A percentile compares a stretch with the other conserved stretches of the same genome.
These are phyloP conservation scores for Balanococcus diminutus DNA, from an alignment of 2,888 invertebrate species.

Conservation along the genomic window DNA sequence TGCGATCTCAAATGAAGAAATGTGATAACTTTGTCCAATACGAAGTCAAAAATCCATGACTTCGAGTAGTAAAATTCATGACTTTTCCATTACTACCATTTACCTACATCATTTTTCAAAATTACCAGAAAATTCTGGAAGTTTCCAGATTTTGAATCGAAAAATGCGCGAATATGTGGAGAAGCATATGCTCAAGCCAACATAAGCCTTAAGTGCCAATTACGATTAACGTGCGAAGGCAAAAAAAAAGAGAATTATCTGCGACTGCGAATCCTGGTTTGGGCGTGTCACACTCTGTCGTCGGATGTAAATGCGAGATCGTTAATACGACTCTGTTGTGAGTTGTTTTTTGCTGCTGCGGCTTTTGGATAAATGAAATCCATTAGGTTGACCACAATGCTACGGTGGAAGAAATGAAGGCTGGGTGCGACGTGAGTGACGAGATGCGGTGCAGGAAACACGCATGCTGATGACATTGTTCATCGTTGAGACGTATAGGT, in stretches of 20 bases:
- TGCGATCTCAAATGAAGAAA: too few species aligned
- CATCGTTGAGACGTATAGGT: neutral
- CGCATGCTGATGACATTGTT: neutral
- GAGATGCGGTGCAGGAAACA: neutral
- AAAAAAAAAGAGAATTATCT: neutral
- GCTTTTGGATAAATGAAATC: neutral
- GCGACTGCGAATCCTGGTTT: neutral
- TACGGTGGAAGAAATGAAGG: neutral
- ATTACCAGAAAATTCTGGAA: too few species aligned
- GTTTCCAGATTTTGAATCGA: neutral
- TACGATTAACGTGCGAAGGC: neutral
- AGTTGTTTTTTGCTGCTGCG: neutral
- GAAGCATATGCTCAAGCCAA: too few species aligned
- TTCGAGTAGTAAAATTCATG: too few species aligned
- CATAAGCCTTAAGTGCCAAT: neutral
- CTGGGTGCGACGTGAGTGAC: neutral
- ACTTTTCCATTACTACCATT: too few species aligned
- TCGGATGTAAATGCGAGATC: neutral
- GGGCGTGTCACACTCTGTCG: neutral
- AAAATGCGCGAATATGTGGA: too few species aligned
- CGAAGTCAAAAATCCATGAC: too few species aligned
- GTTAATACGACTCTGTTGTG: neutral
- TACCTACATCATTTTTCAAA: too few species aligned
- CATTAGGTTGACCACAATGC: neutral
- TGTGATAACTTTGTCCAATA: too few species aligned